Evolutionary conservation across 2,888 invertebrate species (phyloP).

Genomic region (Zaprionus lineosus): DNA sequence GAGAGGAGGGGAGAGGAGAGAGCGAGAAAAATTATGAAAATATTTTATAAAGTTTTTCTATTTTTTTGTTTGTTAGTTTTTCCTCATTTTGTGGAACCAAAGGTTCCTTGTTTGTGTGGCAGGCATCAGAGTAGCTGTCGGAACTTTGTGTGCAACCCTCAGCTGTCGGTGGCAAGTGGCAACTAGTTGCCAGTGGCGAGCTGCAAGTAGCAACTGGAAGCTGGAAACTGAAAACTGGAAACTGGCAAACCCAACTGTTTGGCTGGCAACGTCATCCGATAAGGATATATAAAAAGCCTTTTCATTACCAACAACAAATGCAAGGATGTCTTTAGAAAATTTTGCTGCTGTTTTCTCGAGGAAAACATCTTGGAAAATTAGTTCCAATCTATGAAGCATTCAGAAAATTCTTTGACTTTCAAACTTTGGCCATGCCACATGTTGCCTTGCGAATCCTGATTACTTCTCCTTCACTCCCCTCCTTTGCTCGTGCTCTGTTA

Average conservation of each 20-base stretch:
- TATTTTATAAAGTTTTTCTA: slow-evolving; percentile 23
- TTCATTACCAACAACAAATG: no score
- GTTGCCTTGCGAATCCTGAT: no score
- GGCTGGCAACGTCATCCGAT: slow-evolving; percentile 34
- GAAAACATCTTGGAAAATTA: no score
- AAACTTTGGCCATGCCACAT: slow-evolving; percentile 16
- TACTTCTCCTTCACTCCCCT: no score
- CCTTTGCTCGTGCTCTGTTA: slow-evolving; percentile 24
- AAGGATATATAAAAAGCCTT: slow-evolving; percentile 37
- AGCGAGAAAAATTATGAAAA: slow-evolving; percentile 1
- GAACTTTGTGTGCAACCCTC: slow-evolving; percentile 27
- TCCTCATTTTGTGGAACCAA: background rate
- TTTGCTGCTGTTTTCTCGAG: slow-evolving; percentile 1
- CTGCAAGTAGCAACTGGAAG: slow-evolving; percentile 19
- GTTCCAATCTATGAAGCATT: slow-evolving; percentile 32
- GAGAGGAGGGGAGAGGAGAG: no score
- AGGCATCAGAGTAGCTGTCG: slow-evolving; percentile 29
- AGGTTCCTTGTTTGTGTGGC: slow-evolving; percentile 5
- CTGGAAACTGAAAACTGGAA: slow-evolving; percentile 39
- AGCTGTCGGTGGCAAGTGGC: slow-evolving; percentile 23
- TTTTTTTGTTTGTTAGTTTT: slow-evolving; percentile 1
- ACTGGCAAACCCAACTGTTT: slow-evolving; percentile 40
- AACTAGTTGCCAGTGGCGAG: slow-evolving; percentile 3
- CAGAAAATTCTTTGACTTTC: background rate
- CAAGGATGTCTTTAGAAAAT: no score